Percentiles rank a stretch among this genome's conserved stretches.
These are phyloP conservation scores for Julus scanicus DNA, from an alignment of 2,888 invertebrate genomes.

Conservation along the genomic window DNA sequence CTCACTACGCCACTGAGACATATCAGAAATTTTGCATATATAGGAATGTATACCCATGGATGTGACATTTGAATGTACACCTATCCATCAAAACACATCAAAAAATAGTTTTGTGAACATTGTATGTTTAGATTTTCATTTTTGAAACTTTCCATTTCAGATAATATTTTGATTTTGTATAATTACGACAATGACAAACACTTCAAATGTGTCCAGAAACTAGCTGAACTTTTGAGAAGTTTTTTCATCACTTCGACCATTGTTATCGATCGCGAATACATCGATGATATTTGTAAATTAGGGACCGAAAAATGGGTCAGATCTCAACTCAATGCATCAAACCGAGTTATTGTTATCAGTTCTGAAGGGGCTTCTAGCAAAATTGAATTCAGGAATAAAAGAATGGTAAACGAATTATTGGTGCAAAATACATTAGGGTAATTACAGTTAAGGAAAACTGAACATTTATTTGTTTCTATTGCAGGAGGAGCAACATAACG, in stretches of 20 bases:
- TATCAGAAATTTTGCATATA: no score
- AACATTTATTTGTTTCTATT: not conserved
- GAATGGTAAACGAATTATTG: not conserved
- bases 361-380: slow-evolving; percentile 2
- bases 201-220: not conserved
- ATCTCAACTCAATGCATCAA: not conserved
- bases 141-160: not conserved
- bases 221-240: not conserved
- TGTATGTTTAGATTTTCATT: not conserved
- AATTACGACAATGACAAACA: slow-evolving; percentile 19
- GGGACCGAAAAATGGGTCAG: not conserved
- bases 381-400: not conserved
- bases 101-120: not conserved
- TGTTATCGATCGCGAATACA: not conserved
- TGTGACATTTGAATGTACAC: no score
- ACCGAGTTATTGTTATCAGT: not conserved
- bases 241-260: not conserved
- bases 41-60: no score
- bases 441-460: not conserved
- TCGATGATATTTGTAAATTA: not conserved
- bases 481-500: not conserved
- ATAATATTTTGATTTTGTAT: not conserved
- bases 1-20: no score
- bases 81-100: no score
- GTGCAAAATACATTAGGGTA: not conserved